A percentile compares a stretch with the other conserved stretches of the same genome.
Conservation (phyloP, 1,140 invertebrate genomes). For the Callitettix versicolor region DNA sequence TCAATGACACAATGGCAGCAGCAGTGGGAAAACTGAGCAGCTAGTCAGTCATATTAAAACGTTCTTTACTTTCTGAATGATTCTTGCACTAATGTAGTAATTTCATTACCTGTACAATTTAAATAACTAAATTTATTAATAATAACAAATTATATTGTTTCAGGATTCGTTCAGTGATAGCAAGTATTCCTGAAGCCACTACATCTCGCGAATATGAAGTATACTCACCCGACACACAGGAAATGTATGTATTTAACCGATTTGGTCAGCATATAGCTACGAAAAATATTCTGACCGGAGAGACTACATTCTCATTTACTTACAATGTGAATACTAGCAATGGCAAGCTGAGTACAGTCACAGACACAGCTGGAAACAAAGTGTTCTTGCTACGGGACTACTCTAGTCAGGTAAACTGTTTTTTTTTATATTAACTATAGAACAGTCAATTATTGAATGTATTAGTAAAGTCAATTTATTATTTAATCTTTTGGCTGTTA, state of each 20-base stretch:
- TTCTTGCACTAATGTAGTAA: no score
- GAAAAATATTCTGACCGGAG: slow-evolving; percentile 83
- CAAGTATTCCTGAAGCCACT: slow-evolving; percentile 79
- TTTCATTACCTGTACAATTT: neutral
- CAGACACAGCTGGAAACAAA: slow-evolving; percentile 89
- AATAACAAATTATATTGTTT: neutral
- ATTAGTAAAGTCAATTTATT: no score
- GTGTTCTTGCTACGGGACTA: slow-evolving; percentile 81
- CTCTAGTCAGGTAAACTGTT: slow-evolving; percentile 46
- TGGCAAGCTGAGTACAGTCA: slow-evolving; percentile 84
- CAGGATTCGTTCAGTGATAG: slow-evolving; percentile 65
- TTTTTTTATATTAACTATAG: no score
- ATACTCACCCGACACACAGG: slow-evolving; percentile 88
- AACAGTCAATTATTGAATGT: no score
- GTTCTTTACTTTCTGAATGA: no score
- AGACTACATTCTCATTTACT: slow-evolving; percentile 82
- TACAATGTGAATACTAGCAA: slow-evolving; percentile 95
- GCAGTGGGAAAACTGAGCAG: no score
- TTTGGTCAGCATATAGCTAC: slow-evolving; percentile 91
- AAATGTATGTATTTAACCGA: slow-evolving; percentile 90
- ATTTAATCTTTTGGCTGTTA: no score
- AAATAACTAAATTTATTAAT: neutral
- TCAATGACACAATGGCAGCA: no score
- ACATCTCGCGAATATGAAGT: slow-evolving; percentile 82
- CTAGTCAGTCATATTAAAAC: no score